A percentile compares a stretch with the other conserved stretches of the same genome.
phyloP scores from a whole-genome alignment of 2,113 vertebrate species.

The Hepsetus odoe region DNA sequence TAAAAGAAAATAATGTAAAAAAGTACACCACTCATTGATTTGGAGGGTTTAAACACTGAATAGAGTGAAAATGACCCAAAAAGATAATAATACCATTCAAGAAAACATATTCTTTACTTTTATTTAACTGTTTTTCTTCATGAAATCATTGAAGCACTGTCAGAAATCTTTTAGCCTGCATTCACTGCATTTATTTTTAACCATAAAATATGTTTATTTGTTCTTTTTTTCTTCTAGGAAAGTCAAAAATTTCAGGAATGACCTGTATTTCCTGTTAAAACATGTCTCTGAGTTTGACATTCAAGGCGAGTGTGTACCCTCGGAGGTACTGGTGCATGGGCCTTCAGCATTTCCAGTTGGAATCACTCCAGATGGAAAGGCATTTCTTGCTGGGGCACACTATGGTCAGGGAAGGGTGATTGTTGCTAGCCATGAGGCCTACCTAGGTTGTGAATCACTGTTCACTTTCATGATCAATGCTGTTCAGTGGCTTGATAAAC shows the following conservation, averaged over 20 bases:
- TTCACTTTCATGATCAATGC: constrained; percentile 70
- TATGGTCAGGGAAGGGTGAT: constrained; percentile 77
- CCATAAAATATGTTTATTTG: background rate
- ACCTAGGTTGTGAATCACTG: constrained; percentile 55
- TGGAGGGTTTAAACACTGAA: too few species aligned
- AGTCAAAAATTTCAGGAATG: constrained; percentile 71
- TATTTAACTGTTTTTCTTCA: too few species aligned
- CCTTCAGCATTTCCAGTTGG: constrained; percentile 73
- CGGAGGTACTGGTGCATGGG: constrained; percentile 75
- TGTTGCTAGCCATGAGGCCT: constrained; percentile 69
- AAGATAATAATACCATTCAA: too few species aligned
- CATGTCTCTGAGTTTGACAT: constrained; percentile 72
- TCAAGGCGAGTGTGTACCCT: constrained; percentile 27
- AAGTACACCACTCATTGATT: too few species aligned
- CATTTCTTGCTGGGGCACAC: constrained; percentile 73
- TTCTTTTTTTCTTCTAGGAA: constrained; percentile 53
- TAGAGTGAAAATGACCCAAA: too few species aligned
- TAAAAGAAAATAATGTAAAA: too few species aligned
- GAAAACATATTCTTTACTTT: too few species aligned
- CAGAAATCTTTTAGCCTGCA: too few species aligned
- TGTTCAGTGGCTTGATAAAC: constrained; percentile 72
- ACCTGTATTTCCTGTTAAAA: constrained; percentile 70
- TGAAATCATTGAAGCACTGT: too few species aligned
- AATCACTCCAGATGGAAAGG: constrained; percentile 41
- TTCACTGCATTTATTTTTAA: too few species aligned